These are phyloP conservation scores for Hyperopisus bebe DNA, from an alignment of 2,113 vertebrate species.

Conservation along the genomic window DNA sequence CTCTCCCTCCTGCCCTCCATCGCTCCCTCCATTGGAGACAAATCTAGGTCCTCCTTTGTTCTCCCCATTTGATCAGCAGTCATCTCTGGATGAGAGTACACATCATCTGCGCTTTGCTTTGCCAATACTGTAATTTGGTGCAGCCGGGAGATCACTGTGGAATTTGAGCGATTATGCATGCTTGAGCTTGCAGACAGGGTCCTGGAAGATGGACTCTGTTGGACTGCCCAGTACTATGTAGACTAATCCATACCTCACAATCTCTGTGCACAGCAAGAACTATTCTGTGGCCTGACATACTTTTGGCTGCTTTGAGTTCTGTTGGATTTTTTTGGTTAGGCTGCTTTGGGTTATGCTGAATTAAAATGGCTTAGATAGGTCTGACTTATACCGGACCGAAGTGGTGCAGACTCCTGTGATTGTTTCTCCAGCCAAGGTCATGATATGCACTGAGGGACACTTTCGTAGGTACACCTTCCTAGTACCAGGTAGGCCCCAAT, in stretches of 20 bases:
- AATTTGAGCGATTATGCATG: constrained; percentile 3
- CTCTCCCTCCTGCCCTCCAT: background rate
- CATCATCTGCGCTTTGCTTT: constrained; percentile 17
- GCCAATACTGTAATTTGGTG: constrained; percentile 15
- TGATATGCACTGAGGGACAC: background rate
- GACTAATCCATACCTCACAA: background rate
- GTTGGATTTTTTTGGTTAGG: background rate
- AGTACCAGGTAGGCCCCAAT: background rate
- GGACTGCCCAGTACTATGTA: background rate
- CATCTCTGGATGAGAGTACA: background rate
- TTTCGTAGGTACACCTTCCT: background rate
- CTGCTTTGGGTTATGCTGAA: background rate
- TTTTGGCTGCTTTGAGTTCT: background rate
- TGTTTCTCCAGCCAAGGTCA: background rate
- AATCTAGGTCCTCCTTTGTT: constrained; percentile 2
- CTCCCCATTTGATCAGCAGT: constrained; percentile 13
- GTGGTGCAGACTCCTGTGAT: background rate
- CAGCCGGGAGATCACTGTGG: background rate
- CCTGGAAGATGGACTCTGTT: background rate
- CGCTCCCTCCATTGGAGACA: constrained; percentile 6
- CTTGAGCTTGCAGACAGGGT: background rate
- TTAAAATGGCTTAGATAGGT: background rate
- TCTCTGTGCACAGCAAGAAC: background rate
- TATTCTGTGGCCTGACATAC: background rate
- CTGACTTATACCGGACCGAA: background rate